Base-by-base conservation (phyloP, 2,797 vertebrate species). In the Tauraco hartlaubi region DNA sequence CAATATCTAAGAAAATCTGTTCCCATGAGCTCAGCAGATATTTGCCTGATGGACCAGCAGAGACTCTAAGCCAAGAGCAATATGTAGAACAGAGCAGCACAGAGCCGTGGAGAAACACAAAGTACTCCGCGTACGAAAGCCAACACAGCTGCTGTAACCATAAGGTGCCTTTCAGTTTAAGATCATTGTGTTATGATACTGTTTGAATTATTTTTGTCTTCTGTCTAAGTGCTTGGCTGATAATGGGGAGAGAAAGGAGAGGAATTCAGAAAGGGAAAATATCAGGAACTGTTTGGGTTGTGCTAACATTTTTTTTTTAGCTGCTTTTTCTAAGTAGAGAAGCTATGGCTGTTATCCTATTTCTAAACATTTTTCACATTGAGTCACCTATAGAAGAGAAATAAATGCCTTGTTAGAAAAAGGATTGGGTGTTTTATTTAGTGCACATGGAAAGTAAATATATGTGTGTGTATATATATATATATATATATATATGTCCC, bases 121-220 rank as follows among this genome's bases (percentile, higher is more conserved):
- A 94, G 67, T 59, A 25, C 76, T 94, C 56, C 73, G 49, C 0
- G 2, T 13, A 41, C 0, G 0, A 77, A 74, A 93, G 93, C 89
- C 90, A 97, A 8, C 90, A 82, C 95, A 94, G 93, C 90, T 95
- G 94, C 88, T 93, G 89, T 87, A 96, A 84, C 82, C 95, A 93
- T 92, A 96, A 95, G 96, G 94, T 95, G 71, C 89, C 9, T 21
- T 82, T 96, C 93, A 71, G 82, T 91, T 94, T 95, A 87, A 92
- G 95, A 95, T 91, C 69, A 68, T 46, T 95, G 25, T 91, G 81
- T 94, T 92, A 78, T 64, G 48, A 71, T 96, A 92, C 29, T 8
- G 54, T 67, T 71, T 82, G 31, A 94, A 82, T 91, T 61, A 61
- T 59, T 81, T 92, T 88, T 88, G 71, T 14, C 37, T 80, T 85